These are phyloP conservation scores for Falco peregrinus DNA, from an alignment of 2,797 vertebrate genomes.

Conservation along the genomic window DNA sequence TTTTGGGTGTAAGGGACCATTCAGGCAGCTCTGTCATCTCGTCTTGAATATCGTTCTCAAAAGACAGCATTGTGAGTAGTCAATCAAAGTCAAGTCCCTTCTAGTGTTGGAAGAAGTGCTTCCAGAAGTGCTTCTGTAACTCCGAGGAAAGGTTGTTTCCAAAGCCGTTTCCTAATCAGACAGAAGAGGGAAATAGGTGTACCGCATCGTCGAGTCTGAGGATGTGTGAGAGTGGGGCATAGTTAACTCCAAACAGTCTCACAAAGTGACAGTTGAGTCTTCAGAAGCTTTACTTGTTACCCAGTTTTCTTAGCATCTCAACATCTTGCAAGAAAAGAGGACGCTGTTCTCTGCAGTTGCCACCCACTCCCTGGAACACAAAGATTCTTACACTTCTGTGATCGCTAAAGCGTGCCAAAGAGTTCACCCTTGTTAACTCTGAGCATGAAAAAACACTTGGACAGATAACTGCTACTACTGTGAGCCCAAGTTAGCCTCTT, in stretches of 20 bases:
- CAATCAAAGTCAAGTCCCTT: not conserved
- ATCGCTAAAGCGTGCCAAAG: not conserved
- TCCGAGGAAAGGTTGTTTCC: not conserved
- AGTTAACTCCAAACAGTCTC: not conserved
- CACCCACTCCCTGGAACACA: not conserved
- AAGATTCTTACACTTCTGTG: not conserved
- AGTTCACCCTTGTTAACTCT: not conserved
- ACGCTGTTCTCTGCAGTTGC: not conserved
- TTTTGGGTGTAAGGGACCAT: not conserved
- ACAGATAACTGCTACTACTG: not conserved
- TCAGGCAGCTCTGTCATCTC: not conserved
- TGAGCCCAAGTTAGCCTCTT: not conserved
- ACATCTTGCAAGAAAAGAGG: not conserved
- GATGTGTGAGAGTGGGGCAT: not conserved
- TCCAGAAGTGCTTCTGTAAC: not conserved
- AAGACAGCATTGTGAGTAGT: not conserved
- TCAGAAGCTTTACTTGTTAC: not conserved
- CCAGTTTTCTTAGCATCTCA: not conserved
- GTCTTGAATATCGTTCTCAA: not conserved
- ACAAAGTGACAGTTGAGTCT: not conserved
- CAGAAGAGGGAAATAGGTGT: not conserved
- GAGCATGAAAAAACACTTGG: not conserved
- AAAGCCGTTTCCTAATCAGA: not conserved
- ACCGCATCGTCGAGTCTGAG: not conserved
- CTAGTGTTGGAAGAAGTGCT: not conserved